Evolutionary conservation across 1,140 invertebrate genomes (phyloP).

Genomic region (Adelges cooleyi): DNA sequence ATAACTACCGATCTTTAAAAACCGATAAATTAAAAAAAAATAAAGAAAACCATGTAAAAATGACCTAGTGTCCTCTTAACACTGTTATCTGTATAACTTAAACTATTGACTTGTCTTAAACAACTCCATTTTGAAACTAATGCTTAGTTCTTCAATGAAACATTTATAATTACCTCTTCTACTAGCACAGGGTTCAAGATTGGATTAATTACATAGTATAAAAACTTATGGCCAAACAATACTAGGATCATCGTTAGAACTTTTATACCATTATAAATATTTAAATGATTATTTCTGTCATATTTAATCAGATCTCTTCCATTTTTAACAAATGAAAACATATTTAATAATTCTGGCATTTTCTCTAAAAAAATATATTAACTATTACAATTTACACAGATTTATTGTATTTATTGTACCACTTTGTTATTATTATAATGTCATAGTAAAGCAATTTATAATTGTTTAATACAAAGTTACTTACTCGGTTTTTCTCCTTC

Average conservation of each 20-base stretch:
- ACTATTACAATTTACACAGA: neutral
- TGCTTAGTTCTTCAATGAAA: no score
- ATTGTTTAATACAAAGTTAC: neutral
- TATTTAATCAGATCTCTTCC: neutral
- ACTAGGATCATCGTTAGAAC: neutral
- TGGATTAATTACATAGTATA: no score
- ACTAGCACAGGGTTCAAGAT: no score
- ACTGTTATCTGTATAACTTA: no score
- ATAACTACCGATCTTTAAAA: no score
- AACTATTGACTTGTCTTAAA: no score
- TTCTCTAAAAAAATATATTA: neutral
- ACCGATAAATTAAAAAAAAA: no score
- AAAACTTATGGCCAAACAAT: neutral
- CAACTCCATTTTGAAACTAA: no score
- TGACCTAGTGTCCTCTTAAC: no score
- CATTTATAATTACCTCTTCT: no score
- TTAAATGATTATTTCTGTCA: neutral
- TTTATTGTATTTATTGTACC: neutral
- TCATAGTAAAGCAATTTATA: neutral
- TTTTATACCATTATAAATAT: conserved; percentile 3
- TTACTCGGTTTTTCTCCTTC: neutral
- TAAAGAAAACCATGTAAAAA: no score
- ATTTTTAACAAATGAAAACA: neutral
- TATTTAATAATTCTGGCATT: neutral
- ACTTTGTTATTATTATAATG: neutral